Base-by-base conservation (phyloP, 2,797 vertebrate species). In the Poeciliopsis paucimaculata region DNA sequence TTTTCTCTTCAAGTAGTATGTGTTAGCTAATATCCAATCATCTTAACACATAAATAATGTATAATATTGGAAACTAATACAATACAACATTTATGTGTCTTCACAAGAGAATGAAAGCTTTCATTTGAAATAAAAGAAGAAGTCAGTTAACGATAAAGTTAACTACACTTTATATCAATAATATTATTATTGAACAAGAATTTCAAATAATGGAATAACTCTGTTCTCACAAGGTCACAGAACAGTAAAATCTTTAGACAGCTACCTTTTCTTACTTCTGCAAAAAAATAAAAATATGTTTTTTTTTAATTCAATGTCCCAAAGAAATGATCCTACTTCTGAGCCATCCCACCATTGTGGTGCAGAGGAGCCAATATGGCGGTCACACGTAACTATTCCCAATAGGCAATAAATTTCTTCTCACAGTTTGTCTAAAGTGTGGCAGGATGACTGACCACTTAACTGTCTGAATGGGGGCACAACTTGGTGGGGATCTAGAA, bases 311-410 rank as follows among this genome's bases (percentile, higher is more conserved):
- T 49, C 36, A 66, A 16, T 64, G 31, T 6, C 34, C 20, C 39
- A 4, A 75, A 46, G 46, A 76, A 81, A 43, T 71, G 79, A 71
- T 78, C 75, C 68, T 68, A 81, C 36, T 77, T 79, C 76, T 80
- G 78, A 84, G 81, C 77, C 83, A 64, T 68, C 72, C 70, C 60
- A 12, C 82, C 81, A 73, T 78, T 75, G 87, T 91, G 89, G 84
- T 84, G 85, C 92, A 91, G 81, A 88, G 76, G 41, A 85, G 85
- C 77, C 83, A 85, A 83, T 82, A 84, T 90, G 81, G 84, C 91
- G 91, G 90, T 92, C 90, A 92, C 76, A 82, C 82, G 82, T 84
- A 80, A 66, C 31, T 62, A 84, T 78, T 73, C 73, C 81, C 80
- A 82, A 83, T 34, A 84, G 84, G 87, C 66, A 80, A 87, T 90